phyloP scores from a whole-genome alignment of 1,140 invertebrate species.

The Drosophila bocqueti region DNA sequence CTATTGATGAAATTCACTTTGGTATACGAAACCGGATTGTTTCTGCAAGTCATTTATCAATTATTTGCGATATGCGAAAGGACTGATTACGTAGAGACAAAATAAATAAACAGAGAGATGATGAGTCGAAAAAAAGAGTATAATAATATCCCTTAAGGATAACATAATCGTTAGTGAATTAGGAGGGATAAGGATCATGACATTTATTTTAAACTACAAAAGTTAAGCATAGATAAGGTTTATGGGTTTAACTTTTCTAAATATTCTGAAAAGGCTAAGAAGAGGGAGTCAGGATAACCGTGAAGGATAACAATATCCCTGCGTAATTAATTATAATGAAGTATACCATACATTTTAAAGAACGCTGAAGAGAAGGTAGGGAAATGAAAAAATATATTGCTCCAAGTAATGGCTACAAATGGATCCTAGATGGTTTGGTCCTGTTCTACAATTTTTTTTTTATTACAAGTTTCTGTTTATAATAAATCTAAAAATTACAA shows the following conservation, averaged over 20 bases:
- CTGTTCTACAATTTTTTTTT: too few relatives aligned
- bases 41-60: conserved; percentile 60
- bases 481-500: background rate
- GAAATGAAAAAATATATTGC: too few relatives aligned
- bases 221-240: background rate
- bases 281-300: background rate
- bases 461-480: background rate
- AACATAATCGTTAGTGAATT: too few relatives aligned
- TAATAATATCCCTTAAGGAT: background rate
- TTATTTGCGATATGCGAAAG: conserved; percentile 38
- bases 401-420: too few relatives aligned
- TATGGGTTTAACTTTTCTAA: background rate
- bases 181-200: too few relatives aligned
- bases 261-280: background rate
- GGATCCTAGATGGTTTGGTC: too few relatives aligned
- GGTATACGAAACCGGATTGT: background rate
- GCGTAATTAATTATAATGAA: background rate
- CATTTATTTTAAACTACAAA: background rate
- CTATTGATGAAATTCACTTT: conserved; percentile 60
- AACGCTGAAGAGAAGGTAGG: background rate
- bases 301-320: too few relatives aligned
- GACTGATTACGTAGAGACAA: conserved; percentile 10
- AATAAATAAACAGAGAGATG: background rate
- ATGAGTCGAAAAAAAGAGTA: background rate
- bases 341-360: too few relatives aligned